Base-by-base conservation (phyloP, 2,888 invertebrate genomes). In the Hylaea fasciaria region DNA sequence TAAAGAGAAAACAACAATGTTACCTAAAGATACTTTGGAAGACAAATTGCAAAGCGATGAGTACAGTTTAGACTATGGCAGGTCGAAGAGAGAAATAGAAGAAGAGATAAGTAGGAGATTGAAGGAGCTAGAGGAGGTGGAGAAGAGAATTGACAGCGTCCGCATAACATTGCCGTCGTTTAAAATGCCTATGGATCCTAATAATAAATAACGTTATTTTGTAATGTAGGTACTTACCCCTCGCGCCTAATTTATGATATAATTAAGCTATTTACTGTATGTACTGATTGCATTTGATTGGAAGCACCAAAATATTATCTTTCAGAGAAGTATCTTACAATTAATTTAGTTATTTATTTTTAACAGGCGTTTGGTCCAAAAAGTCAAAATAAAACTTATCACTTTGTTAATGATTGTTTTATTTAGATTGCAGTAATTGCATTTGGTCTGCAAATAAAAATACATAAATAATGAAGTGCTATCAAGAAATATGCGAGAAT, bases 61-160 rank as follows among this genome's bases (percentile, higher is more conserved):
- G 29, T 47, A 17, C 2, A 7, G 29, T 4, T 2, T 29, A 43
- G 10, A 29, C 29, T 49, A 49, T 62, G 52, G 52, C 16, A 55
- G 51, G 48, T 28, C 17, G 9, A 76, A 65, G 64, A 73, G 76
- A 63, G 51, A 66, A 0, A 64, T 57, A 22, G 63, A 56, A 10
- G 62, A 63, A 14, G 69, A 76, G 0, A 69, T 54, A 22, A 68
- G 76, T 0, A 74, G 72, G 22, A 75, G 76, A 35, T 37, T 78
- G 9, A 79, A 80, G 52, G 73, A 80, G 44, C 57, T 83, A 7
- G 78, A 77, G 2, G 74, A 75, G 52, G 70, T 83, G 9, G 74
- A 82, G 12, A 77, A 39, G 43, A 81, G 76, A 58, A 62, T 82
- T 7, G 74, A 81, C 3, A 64, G 64, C 13, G 71, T 78, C 0